These are phyloP conservation scores for Poecilia picta DNA, from an alignment of 2,797 vertebrate species.

Conservation along the genomic window DNA sequence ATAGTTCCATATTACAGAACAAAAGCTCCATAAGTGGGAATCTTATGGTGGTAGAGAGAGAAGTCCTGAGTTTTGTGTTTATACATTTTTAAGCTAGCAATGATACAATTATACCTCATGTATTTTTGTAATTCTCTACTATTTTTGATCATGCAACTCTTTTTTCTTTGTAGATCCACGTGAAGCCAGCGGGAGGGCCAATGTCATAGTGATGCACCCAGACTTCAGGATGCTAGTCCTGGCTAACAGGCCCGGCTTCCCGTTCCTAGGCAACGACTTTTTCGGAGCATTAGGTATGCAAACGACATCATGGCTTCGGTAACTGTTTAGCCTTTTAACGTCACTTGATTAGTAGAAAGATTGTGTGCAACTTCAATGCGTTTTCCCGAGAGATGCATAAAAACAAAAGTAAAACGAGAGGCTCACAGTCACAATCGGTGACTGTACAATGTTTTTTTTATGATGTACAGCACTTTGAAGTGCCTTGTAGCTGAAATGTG, in stretches of 20 bases:
- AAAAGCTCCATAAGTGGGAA: too few relatives aligned
- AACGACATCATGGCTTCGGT: neutral
- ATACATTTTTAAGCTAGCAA: conserved; percentile 18
- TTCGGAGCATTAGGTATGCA: conserved; percentile 92
- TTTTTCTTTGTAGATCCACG: conserved; percentile 77
- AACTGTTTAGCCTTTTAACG: neutral
- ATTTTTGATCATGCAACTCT: neutral
- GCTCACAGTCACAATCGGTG: too few relatives aligned
- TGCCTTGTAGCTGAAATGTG: neutral
- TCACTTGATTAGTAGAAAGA: neutral
- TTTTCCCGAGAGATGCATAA: neutral
- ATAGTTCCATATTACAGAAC: neutral
- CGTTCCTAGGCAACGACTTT: conserved; percentile 98
- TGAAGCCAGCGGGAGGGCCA: conserved; percentile 79
- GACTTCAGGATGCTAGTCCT: conserved; percentile 98
- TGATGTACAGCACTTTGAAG: too few relatives aligned
- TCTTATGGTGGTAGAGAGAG: conserved; percentile 26
- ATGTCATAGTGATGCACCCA: conserved; percentile 90
- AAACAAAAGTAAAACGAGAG: neutral
- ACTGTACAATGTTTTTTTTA: too few relatives aligned
- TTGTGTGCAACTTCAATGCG: neutral
- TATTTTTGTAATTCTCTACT: neutral
- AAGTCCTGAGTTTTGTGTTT: conserved; percentile 16
- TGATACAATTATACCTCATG: neutral
- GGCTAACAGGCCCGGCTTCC: conserved; percentile 96